Evolutionary conservation across 92 coral and sea anemone genomes (phyloP), one percentile per base, ranked within the genome.

Genomic region (Scolanthus callimorphus): DNA sequence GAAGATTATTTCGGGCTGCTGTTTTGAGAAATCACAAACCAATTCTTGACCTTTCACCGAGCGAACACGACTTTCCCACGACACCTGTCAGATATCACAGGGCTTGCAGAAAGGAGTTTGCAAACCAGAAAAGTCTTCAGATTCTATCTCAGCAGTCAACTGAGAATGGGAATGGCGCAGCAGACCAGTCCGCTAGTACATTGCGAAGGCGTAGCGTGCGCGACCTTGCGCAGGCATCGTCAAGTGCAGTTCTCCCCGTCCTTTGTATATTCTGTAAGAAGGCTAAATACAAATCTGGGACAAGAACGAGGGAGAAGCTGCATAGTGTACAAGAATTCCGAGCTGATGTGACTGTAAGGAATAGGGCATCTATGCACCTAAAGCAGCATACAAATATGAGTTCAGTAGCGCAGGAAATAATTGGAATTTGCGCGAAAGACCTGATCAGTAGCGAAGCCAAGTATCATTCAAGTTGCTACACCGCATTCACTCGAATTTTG

Each of bases 361-460:
- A 68, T 11, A 23, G 65, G 41, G 75, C 65, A 44, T 39, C 37
- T 27, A 22, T 57, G 29, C 67, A 69, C 26, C 29, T 45, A 0
- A 24, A 69, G 58, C 23, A 58, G 41, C 11, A 39, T 44, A 37
- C 75, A 31, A 62, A 1, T 39, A 51, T 64, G 75, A 49, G 72
- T 63, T 11, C 22, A 28, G 56, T 55, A 39, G 80, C 80, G 39
- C 64, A 24, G 39, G 74, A 73, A 24, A 62, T 65, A 17, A 25
- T 53, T 15, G 62, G 80, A 39, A 64, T 73, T 3, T 73, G 74
- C 47, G 23, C 63, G 39, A 65, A 73, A 39, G 74, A 73, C 50
- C 62, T 61, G 20, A 52, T 69, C 11, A 48, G 51, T 39, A 73
- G 74, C 1, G 80, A 73, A 62, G 79, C 79, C 23, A 63, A 63